Evolutionary conservation across 2,797 vertebrate genomes (phyloP), one percentile per base, ranked within the genome.

Genomic region (Halcyon chelicuti): DNA sequence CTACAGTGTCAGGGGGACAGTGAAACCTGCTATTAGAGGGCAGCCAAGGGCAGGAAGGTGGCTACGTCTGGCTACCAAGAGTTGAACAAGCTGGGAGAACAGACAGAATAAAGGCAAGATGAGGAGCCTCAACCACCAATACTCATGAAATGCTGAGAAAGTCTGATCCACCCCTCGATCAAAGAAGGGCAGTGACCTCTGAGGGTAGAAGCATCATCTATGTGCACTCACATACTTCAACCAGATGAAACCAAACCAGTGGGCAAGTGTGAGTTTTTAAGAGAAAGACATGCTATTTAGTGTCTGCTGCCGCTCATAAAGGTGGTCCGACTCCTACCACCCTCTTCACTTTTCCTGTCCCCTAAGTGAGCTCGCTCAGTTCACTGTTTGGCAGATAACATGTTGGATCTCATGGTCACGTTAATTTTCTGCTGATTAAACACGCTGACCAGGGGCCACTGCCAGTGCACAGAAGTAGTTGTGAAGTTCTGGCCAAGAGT

Each of bases 341-440:
- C 8, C 37, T 40, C 14, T 42, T 25, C 39, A 8, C 40, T 49
- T 42, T 49, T 70, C 78, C 19, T 11, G 40, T 31, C 21, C 44
- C 37, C 14, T 28, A 10, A 15, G 17, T 5, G 21, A 87, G 14
- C n/a, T 31, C 23, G 4, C 11, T 71, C 14, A 1, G 5, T 70
- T 66, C 14, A 0, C n/a, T 61, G 37, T 65, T 29, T 58, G 52
- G 31, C 49, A 74, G 73, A 2, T 52, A 47, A 63, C 1, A 2
- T 0, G 2, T 33, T 42, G 20, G 20, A 65, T n/a, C 31, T 58
- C 0, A 0, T 1, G 1, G n/a, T 42, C 47, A 54, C 1, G 0
- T 4, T 44, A 29, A 13, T 7, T 72, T 80, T 62, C 70, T 86
- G 31, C 26, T 39, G 42, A 37, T 12, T 52, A 37, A 86, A 39